These are phyloP conservation scores for Enhydra lutris DNA, from an alignment of 2,113 vertebrate genomes.

Conservation along the genomic window DNA sequence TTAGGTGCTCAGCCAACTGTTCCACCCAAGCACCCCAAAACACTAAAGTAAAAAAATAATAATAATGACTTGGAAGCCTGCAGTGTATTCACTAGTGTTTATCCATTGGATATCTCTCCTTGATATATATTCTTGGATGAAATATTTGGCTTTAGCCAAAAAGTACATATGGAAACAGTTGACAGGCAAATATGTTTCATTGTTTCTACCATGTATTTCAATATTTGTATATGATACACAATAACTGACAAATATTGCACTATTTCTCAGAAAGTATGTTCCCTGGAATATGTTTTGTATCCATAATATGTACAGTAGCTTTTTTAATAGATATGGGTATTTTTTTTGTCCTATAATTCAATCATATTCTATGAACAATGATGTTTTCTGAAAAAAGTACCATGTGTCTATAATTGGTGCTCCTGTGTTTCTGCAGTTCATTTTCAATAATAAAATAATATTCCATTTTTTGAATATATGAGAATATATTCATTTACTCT, in stretches of 20 bases:
- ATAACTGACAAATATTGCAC: not conserved
- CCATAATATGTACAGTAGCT: not conserved
- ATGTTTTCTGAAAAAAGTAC: not conserved
- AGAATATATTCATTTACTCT: not conserved
- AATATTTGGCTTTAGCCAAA: not conserved
- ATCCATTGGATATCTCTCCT: fast-evolving
- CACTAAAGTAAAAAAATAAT: too few relatives aligned
- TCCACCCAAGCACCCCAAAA: too few relatives aligned
- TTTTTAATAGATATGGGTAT: not conserved
- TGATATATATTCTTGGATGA: not conserved
- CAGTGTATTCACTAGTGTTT: not conserved
- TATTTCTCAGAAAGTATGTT: not conserved
- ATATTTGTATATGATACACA: not conserved
- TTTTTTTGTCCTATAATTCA: not conserved
- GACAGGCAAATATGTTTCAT: not conserved
- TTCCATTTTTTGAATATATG: not conserved
- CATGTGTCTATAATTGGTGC: not conserved
- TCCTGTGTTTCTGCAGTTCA: not conserved
- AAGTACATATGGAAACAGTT: not conserved
- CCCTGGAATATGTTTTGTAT: not conserved
- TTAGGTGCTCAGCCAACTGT: too few relatives aligned
- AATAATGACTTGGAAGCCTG: not conserved
- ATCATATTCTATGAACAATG: not conserved
- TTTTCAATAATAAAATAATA: not conserved
- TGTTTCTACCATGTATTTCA: not conserved